These are phyloP conservation scores for Acholoe squamosa DNA, from an alignment of 2,888 invertebrate species.

Conservation along the genomic window DNA sequence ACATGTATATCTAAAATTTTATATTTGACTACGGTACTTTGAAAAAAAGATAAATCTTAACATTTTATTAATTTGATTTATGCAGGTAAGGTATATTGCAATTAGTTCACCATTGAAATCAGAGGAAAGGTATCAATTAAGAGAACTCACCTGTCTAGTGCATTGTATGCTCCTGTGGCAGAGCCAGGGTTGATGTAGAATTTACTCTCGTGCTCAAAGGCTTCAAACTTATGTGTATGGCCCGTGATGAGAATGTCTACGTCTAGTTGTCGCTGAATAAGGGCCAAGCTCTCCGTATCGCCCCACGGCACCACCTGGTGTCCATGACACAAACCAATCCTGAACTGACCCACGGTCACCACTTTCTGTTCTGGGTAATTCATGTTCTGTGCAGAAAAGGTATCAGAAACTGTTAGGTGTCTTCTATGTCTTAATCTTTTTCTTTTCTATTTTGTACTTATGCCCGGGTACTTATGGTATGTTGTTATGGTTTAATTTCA, in stretches of 20 bases:
- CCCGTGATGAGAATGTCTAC: constrained; percentile 99
- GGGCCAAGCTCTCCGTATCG: constrained; percentile 92
- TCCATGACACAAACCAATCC: constrained; percentile 98
- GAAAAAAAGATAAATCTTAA: too few relatives aligned
- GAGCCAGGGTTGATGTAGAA: constrained; percentile 99
- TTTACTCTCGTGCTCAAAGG: constrained; percentile 98
- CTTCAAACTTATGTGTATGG: constrained; percentile 99
- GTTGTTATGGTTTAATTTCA: too few relatives aligned
- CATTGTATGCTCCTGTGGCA: constrained; percentile 98
- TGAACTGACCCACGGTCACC: constrained; percentile 98
- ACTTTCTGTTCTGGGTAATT: constrained; percentile 97
- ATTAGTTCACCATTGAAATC: too few relatives aligned
- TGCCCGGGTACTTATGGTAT: too few relatives aligned
- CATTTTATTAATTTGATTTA: too few relatives aligned
- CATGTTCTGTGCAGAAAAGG: constrained; percentile 87
- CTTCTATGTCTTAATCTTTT: too few relatives aligned
- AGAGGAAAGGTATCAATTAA: too few relatives aligned
- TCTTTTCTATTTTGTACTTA: too few relatives aligned
- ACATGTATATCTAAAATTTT: too few relatives aligned
- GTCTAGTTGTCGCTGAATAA: constrained; percentile 97
- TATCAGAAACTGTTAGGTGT: neutral
- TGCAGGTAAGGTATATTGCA: too few relatives aligned
- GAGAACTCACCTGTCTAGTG: constrained; percentile 90
- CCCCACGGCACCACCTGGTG: constrained; percentile 96
- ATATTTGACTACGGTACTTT: too few relatives aligned